Evolutionary conservation across 2,797 vertebrate species (phyloP), one percentile per base, ranked within the genome.

Genomic region (Danio albolineatus): DNA sequence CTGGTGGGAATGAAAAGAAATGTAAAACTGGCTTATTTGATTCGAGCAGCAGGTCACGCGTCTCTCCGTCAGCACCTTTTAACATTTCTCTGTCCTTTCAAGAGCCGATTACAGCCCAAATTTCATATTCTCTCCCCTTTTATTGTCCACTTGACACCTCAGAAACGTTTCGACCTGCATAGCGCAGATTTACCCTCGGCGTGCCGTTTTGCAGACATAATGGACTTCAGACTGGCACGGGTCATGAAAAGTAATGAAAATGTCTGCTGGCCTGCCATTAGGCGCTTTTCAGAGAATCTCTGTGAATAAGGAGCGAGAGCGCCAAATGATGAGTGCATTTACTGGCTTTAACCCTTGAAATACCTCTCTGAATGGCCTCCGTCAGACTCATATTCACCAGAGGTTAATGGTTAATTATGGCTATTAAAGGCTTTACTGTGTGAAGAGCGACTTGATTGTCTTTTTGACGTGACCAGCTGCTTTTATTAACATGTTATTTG

Each of bases 391-490:
- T 76, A 80, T 64, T 77, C 71, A 74, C 61, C 77, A 67, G 80
- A 77, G 73, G 44, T 48, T 78, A 79, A 82, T 67, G 59, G 78
- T 83, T 84, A 87, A 84, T 87, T 80, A 82, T 79, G 72, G 81
- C 78, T 75, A 78, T 85, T 87, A 87, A 76, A 64, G 56, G 51
- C 48, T 78, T 78, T 79, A 44, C 73, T 83, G 78, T 57, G 75
- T 76, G 51, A 65, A 46, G 46, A 72, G 49, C 43, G 10, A 62
- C 54, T 28, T 79, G 82, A 85, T 78, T 83, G 78, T 65, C 66
- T 78, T 82, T 83, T 85, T 82, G 21, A 82, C 76, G 60, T 54
- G 73, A 76, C 53, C 73, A 73, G 85, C 66, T 82, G 57, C 61
- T 67, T 56, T 43, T 79, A 57, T 16, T 69, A 76, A 81, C 75